Evolutionary conservation across 2,797 vertebrate genomes (phyloP).

Genomic region (Rhabdomys pumilio): DNA sequence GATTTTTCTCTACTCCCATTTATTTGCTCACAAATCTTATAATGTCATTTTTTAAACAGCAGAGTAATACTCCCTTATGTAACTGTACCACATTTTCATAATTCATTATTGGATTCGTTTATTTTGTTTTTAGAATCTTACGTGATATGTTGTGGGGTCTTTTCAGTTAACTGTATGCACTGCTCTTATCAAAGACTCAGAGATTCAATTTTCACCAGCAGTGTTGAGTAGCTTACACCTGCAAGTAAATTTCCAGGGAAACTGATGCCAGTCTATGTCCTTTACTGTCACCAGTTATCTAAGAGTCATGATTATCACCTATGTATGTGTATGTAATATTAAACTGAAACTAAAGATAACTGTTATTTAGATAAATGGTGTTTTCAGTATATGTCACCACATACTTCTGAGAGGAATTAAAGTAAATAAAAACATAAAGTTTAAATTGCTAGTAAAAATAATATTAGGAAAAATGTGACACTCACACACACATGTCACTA

Average conservation of each 20-base stretch:
- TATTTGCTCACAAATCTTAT: background rate
- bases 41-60: background rate
- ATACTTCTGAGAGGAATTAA: background rate
- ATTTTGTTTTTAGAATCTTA: background rate
- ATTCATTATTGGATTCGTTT: background rate
- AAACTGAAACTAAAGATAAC: background rate
- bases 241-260: background rate
- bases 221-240: background rate
- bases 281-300: background rate
- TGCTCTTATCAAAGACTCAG: background rate
- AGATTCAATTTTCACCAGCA: too few species aligned
- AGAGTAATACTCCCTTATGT: background rate
- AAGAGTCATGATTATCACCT: background rate
- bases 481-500: background rate
- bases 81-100: background rate
- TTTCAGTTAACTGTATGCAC: background rate
- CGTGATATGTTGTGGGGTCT: background rate
- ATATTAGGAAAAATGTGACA: background rate
- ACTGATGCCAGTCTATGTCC: rapidly evolving
- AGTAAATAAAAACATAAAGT: background rate
- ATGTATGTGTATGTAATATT: background rate
- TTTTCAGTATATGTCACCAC: background rate
- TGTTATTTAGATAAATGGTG: background rate
- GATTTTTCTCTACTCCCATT: background rate
- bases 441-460: background rate